These are phyloP conservation scores for Microchrysa polita DNA, from an alignment of 2,888 invertebrate genomes.

Conservation along the genomic window DNA sequence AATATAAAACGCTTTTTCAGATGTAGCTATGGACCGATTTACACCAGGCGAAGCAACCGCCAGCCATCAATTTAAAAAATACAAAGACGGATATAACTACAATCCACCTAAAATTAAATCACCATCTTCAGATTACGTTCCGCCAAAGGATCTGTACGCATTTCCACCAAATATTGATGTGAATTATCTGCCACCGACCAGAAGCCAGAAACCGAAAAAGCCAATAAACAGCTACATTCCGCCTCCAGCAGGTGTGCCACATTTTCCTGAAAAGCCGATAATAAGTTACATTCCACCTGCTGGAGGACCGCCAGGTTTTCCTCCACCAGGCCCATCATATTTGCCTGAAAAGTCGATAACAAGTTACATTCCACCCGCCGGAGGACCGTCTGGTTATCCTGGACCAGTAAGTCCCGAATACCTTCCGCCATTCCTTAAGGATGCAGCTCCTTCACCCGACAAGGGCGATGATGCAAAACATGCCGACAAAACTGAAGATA, in stretches of 20 bases:
- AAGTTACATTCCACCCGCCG: constrained; percentile 61
- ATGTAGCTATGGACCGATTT: constrained; percentile 59
- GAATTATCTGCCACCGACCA: constrained; percentile 59
- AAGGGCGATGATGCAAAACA: constrained; percentile 3
- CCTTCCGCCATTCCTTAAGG: constrained; percentile 49
- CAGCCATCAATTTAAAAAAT: constrained; percentile 54
- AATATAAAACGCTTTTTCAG: constrained; percentile 52
- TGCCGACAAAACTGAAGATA: constrained; percentile 29
- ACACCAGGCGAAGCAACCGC: constrained; percentile 61
- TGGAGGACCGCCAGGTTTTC: constrained; percentile 57
- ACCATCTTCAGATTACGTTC: constrained; percentile 9
- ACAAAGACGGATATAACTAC: constrained; percentile 53
- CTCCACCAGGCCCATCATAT: constrained; percentile 54
- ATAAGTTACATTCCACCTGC: constrained; percentile 61
- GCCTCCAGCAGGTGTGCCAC: constrained; percentile 58
- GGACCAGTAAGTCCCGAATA: constrained; percentile 55
- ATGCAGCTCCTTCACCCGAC: constrained; percentile 4
- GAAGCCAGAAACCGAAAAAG: constrained; percentile 54
- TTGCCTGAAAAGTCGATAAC: constrained; percentile 55
- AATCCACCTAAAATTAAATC: constrained; percentile 48
- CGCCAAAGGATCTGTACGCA: constrained; percentile 58
- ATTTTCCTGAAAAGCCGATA: constrained; percentile 55
- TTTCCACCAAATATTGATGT: constrained; percentile 61
- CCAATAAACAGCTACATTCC: constrained; percentile 59
- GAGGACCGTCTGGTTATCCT: constrained; percentile 56